Evolutionary conservation across 2,797 vertebrate genomes (phyloP), one percentile per base, ranked within the genome.

Genomic region (Taeniopygia guttata): DNA sequence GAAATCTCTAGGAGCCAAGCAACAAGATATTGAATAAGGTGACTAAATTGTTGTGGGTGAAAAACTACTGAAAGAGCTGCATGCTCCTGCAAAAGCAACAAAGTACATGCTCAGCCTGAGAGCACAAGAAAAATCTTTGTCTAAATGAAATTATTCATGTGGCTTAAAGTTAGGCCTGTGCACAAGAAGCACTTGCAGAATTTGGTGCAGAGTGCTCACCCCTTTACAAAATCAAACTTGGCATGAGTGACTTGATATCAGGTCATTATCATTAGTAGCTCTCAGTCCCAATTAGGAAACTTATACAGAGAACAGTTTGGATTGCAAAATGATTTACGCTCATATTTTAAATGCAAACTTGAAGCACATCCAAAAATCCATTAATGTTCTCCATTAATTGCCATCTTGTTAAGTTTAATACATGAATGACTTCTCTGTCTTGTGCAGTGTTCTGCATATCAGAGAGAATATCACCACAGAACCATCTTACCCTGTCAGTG

Each of bases 381-480:
- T 36, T 86, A 55, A 78, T 78, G 62, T 83, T 89, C 58, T 80
- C 66, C 69, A 84, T 84, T 94, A 94, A 88, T 88, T 81, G 87
- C 58, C 73, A 45, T 75, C 85, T 90, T 92, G 64, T 81, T 84
- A 94, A 54, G 51, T 75, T 89, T 84, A 72, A 90, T 81, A 58
- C 48, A 72, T 75, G 86, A 94, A 94, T 89, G 79, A 43, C 62
- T 68, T 52, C 49, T 84, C 36, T 54, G 42, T 64, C 91, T 88
- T 84, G 42, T 75, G 79, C 60, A 48, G n/a, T 16, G 34, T 68
- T 94, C 54, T 21, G 16, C 68, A 48, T 67, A 78, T 78, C 62
- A 80, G 75, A 83, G 68, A 83, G 42, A 74, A 26, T 52, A 85
- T 80, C 60, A 46, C 29, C 20, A 15, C 21, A 67, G 68, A 74